Conservation (phyloP, 2,113 vertebrate species). For the Pseudopipra pipra region DNA sequence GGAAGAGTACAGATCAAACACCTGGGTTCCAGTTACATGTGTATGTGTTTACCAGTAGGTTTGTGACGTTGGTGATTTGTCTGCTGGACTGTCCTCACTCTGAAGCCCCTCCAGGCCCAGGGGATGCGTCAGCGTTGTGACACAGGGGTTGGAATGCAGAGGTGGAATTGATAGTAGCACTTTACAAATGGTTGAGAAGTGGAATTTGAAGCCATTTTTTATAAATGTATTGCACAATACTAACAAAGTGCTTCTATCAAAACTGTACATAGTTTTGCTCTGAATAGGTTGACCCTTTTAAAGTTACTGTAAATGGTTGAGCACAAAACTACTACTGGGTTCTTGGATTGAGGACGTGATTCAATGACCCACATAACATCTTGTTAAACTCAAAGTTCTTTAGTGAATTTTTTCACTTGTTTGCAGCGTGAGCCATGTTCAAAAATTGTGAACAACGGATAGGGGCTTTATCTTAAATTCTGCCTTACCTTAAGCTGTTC, state of each 20-base stretch:
- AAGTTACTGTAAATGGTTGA: constrained; percentile 64
- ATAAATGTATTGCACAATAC: constrained; percentile 74
- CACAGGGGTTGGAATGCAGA: constrained; percentile 46
- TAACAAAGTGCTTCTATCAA: constrained; percentile 79
- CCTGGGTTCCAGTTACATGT: constrained; percentile 67
- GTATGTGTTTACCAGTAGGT: constrained; percentile 76
- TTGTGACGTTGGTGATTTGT: constrained; percentile 76
- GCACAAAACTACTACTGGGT: constrained; percentile 71
- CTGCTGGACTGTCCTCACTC: constrained; percentile 69
- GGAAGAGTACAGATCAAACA: constrained; percentile 38
- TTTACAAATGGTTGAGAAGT: constrained; percentile 79
- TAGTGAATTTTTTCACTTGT: constrained; percentile 71
- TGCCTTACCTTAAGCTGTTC: constrained; percentile 82
- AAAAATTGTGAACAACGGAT: constrained; percentile 63
- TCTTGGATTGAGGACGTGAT: constrained; percentile 71
- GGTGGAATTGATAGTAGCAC: constrained; percentile 75
- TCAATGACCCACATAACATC: constrained; percentile 53
- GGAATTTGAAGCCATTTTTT: constrained; percentile 83
- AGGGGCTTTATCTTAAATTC: constrained; percentile 75
- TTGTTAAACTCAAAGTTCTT: constrained; percentile 43
- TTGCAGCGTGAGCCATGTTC: constrained; percentile 71
- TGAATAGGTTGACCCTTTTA: constrained; percentile 58
- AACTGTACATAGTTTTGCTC: constrained; percentile 68
- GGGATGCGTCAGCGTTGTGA: background rate
- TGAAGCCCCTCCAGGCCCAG: background rate